Conservation (phyloP, 2,797 vertebrate species). For the Clarias pachynema region DNA sequence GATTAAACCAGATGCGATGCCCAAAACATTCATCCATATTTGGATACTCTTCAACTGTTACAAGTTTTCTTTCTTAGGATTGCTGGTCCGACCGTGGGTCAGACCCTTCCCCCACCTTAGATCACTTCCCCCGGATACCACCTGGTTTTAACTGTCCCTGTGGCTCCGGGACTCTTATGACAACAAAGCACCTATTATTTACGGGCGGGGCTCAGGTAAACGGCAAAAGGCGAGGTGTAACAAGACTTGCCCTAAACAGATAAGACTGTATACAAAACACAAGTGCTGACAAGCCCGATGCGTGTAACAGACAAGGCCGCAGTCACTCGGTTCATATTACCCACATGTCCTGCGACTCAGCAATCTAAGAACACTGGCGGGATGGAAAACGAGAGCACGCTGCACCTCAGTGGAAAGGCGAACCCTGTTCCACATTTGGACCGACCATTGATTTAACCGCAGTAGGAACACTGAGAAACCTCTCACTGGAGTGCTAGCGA, state of each 20-base stretch:
- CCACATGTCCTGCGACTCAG: slow-evolving; percentile 62
- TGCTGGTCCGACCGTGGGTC: neutral
- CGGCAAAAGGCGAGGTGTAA: slow-evolving; percentile 24
- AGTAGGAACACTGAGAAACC: neutral
- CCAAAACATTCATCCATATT: neutral
- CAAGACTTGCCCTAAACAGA: slow-evolving; percentile 68
- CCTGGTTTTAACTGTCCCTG: neutral
- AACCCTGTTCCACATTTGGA: slow-evolving; percentile 6
- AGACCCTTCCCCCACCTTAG: neutral
- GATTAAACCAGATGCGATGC: neutral
- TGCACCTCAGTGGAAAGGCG: slow-evolving; percentile 30
- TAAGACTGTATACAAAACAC: slow-evolving; percentile 69
- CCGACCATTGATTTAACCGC: neutral
- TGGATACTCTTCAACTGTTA: neutral
- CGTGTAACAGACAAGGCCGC: slow-evolving; percentile 59
- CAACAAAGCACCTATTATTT: slow-evolving; percentile 27
- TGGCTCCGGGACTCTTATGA: neutral
- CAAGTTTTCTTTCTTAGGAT: neutral
- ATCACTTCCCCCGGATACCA: too few species aligned
- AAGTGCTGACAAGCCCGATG: slow-evolving; percentile 69
- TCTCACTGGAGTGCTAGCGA: neutral
- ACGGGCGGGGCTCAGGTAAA: neutral
- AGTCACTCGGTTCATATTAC: slow-evolving; percentile 70
- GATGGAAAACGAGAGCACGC: neutral
- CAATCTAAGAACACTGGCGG: slow-evolving; percentile 35